Conservation (phyloP, 2,797 vertebrate species). For the Sebastes melanostomus region DNA sequence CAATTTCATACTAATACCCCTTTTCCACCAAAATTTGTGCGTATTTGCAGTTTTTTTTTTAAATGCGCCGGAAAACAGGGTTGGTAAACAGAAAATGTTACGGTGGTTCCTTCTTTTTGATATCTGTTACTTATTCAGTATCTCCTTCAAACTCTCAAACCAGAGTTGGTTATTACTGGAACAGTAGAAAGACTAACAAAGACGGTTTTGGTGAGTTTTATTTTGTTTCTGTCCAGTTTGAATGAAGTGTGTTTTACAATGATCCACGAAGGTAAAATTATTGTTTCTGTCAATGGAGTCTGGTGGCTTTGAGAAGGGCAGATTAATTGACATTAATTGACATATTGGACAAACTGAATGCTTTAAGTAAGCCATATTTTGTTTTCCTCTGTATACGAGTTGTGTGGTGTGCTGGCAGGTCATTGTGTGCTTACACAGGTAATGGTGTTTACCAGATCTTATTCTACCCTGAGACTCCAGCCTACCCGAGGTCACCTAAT, state of each 20-base stretch:
- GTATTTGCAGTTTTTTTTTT: too few species aligned
- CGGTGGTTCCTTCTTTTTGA: not conserved
- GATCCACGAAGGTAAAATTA: too few species aligned
- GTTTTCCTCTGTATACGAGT: not conserved
- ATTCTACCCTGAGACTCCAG: not conserved
- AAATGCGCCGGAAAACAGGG: not conserved
- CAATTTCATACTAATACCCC: not conserved
- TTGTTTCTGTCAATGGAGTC: not conserved
- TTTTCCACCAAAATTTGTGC: too few species aligned
- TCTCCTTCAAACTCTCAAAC: not conserved
- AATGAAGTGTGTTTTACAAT: too few species aligned
- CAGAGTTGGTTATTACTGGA: not conserved
- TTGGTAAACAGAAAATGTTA: not conserved
- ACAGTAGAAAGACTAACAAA: not conserved
- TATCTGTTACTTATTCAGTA: not conserved
- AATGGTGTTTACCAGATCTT: not conserved
- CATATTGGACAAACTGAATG: too few species aligned
- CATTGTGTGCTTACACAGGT: not conserved
- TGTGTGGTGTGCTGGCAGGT: not conserved
- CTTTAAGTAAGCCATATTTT: not conserved
- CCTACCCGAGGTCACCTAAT: constrained; percentile 1
- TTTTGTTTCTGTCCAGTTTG: too few species aligned
- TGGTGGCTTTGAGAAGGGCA: not conserved
- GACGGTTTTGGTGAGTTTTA: too few species aligned
- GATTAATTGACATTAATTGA: too few species aligned